Conservation (phyloP, 2,888 invertebrate genomes). For the Mimas tiliae region DNA sequence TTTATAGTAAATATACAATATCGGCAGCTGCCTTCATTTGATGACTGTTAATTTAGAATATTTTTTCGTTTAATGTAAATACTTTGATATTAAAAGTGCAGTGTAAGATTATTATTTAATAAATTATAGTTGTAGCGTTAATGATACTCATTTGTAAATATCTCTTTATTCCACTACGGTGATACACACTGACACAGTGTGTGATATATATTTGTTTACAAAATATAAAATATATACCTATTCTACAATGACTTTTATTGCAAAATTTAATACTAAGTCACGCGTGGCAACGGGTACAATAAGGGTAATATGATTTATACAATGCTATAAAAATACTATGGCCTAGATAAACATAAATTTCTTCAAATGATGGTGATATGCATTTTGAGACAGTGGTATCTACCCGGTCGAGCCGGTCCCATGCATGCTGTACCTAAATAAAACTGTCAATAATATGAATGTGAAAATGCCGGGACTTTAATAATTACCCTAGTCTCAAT, state of each 20-base stretch:
- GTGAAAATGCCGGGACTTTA: no score
- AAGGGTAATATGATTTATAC: no score
- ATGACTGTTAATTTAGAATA: constrained; percentile 68
- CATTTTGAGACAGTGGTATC: no score
- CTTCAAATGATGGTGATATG: no score
- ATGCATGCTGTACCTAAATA: no score
- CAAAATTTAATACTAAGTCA: constrained; percentile 17
- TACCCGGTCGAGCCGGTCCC: no score
- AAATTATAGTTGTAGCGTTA: constrained; percentile 69
- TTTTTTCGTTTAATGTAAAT: constrained; percentile 41
- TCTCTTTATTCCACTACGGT: constrained; percentile 58
- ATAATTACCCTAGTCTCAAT: no score
- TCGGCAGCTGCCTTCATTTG: constrained; percentile 71
- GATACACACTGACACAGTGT: constrained; percentile 66
- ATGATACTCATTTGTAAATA: constrained; percentile 71
- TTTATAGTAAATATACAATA: constrained; percentile 31
- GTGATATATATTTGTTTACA: constrained; percentile 83
- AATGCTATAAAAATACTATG: no score
- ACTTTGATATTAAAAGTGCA: constrained; percentile 42
- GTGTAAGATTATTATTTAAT: constrained; percentile 60
- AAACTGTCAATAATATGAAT: no score
- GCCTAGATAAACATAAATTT: no score
- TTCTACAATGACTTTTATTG: constrained; percentile 48
- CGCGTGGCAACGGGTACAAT: no score
- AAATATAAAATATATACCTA: constrained; percentile 78